Evolutionary conservation across 2,113 vertebrate genomes (phyloP).

Genomic region (Stomatorhinus ivindoensis): DNA sequence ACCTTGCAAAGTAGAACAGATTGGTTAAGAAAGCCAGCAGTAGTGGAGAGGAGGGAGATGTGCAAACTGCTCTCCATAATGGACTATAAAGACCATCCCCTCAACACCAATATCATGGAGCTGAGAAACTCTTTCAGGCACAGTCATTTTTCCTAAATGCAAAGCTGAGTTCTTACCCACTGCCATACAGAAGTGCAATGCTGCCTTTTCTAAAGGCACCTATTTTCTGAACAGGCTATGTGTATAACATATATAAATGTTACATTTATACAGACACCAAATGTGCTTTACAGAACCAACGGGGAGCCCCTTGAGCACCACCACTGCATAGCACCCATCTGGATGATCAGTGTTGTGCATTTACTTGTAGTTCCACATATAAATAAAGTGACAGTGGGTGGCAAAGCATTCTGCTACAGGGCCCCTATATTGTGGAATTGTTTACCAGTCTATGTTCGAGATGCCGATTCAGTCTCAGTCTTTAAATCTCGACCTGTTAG

Average conservation of each 20-base stretch:
- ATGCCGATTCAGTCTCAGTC: too few species aligned
- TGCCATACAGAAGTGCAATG: too few species aligned
- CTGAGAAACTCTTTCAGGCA: too few species aligned
- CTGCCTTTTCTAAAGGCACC: not conserved
- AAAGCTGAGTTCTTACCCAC: not conserved
- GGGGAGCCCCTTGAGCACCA: not conserved
- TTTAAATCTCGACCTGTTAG: too few species aligned
- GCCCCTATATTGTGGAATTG: too few species aligned
- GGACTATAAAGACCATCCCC: not conserved
- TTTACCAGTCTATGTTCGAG: too few species aligned
- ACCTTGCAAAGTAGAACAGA: not conserved
- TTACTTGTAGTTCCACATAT: too few species aligned
- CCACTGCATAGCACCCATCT: not conserved
- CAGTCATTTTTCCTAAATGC: too few species aligned
- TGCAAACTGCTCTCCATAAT: not conserved
- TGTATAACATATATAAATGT: not conserved
- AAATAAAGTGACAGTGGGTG: too few species aligned
- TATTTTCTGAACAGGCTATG: not conserved
- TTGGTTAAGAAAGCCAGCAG: not conserved
- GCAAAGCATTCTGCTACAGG: too few species aligned
- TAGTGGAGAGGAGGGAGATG: not conserved
- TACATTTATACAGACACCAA: not conserved
- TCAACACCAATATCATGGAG: not conserved
- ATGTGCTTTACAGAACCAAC: not conserved
- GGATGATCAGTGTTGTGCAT: not conserved